Percentiles rank a stretch among this genome's conserved stretches.
Conservation (phyloP, 2,888 invertebrate species). For the Gryllus longicercus region DNA sequence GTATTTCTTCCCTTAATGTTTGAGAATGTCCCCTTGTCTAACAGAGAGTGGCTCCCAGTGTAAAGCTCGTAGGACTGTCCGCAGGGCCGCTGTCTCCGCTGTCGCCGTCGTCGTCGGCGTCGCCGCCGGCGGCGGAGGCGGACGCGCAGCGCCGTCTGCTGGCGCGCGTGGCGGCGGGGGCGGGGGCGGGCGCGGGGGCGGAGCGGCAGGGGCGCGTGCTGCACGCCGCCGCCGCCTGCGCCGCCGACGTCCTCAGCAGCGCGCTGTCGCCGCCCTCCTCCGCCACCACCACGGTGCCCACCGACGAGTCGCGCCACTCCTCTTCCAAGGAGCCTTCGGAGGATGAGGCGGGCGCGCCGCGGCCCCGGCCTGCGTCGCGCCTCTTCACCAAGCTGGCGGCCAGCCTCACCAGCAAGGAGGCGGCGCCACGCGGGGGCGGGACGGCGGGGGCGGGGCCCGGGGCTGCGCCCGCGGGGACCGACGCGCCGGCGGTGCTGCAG, state of each 20-base stretch:
- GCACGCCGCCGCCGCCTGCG: neutral
- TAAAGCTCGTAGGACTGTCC: slow-evolving; percentile 19
- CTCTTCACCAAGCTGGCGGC: slow-evolving; percentile 18
- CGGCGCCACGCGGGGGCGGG: neutral
- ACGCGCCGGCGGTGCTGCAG: neutral
- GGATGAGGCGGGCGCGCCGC: slow-evolving; percentile 22
- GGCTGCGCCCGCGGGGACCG: neutral
- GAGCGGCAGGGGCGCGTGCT: neutral
- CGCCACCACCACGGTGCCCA: neutral
- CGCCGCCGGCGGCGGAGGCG: neutral
- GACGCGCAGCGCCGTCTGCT: neutral
- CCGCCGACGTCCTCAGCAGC: neutral
- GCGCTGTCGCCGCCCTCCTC: neutral
- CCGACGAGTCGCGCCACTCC: slow-evolving; percentile 24
- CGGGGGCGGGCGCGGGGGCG: neutral
- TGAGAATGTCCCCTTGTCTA: no score
- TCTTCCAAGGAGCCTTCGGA: slow-evolving; percentile 29
- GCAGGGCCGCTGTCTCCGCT: slow-evolving; percentile 40
- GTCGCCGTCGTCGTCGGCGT: slow-evolving; percentile 43
- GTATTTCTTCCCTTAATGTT: no score
- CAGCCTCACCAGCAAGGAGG: neutral
- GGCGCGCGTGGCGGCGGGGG: neutral
- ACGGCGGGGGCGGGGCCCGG: slow-evolving; percentile 11
- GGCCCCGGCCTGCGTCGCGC: neutral
- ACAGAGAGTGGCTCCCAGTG: no score